These are phyloP conservation scores for Drosophila simulans DNA, from an alignment of 1,140 invertebrate genomes.

Conservation along the genomic window DNA sequence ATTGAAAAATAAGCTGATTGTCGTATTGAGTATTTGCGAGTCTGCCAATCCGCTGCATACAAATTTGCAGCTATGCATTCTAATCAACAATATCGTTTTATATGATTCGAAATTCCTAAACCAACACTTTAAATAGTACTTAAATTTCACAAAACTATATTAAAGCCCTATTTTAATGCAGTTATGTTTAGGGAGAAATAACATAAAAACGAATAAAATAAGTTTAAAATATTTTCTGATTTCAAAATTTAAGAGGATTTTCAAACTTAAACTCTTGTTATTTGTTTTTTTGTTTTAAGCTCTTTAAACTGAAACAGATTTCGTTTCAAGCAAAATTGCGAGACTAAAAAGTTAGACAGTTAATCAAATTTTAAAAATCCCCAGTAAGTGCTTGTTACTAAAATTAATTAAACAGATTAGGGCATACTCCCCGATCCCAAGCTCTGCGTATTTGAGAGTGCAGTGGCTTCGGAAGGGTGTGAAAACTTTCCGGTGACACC, in stretches of 20 bases:
- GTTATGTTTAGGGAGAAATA: too few species aligned
- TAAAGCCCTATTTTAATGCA: too few species aligned
- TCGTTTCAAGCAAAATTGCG: too few species aligned
- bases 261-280: too few species aligned
- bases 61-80: neutral
- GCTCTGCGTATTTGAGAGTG: neutral
- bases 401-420: neutral
- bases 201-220: too few species aligned
- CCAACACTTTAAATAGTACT: too few species aligned
- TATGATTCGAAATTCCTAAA: too few species aligned
- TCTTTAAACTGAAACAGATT: too few species aligned
- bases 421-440: neutral
- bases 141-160: too few species aligned
- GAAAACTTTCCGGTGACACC: slow-evolving; percentile 33
- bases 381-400: neutral
- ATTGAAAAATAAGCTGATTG: neutral
- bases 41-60: neutral
- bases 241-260: too few species aligned
- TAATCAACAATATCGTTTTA: neutral
- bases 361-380: neutral
- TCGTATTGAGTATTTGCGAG: neutral
- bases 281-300: too few species aligned
- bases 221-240: too few species aligned
- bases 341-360: neutral
- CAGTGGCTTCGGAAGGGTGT: neutral